Conservation (phyloP, 1,140 invertebrate species). For the Lasioglossum albipes region DNA sequence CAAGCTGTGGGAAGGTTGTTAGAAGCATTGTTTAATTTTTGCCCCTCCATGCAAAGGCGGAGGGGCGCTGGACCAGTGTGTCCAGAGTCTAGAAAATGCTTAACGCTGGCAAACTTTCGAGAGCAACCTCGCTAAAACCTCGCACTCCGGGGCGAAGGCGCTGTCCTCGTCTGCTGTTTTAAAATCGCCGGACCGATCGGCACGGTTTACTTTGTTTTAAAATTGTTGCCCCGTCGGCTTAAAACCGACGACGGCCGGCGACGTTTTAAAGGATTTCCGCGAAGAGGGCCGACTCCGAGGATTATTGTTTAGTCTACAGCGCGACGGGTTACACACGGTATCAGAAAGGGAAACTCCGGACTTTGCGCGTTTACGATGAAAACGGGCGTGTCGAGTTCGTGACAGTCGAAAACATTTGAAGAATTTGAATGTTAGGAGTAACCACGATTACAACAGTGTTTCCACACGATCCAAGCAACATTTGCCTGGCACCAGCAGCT, state of each 20-base stretch:
- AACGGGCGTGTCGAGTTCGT: too few relatives aligned
- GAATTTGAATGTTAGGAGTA: too few relatives aligned
- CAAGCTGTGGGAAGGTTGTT: too few relatives aligned
- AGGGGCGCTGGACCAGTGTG: too few relatives aligned
- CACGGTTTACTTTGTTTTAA: slow-evolving; percentile 3
- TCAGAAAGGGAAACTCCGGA: not conserved
- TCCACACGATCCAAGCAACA: too few relatives aligned
- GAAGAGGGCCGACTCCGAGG: not conserved
- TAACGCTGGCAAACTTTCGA: not conserved
- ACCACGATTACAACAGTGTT: too few relatives aligned
- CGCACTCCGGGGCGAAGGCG: not conserved
- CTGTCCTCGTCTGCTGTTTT: not conserved
- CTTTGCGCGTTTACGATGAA: too few relatives aligned
- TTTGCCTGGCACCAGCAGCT: too few relatives aligned
- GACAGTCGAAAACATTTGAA: too few relatives aligned
- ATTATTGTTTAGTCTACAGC: slow-evolving; percentile 10
- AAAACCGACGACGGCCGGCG: not conserved
- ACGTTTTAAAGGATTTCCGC: not conserved
- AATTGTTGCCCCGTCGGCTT: not conserved
- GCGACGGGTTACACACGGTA: not conserved
- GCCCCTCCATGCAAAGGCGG: not conserved
- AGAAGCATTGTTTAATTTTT: not conserved
- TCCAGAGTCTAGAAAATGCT: not conserved
- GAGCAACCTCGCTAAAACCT: not conserved
- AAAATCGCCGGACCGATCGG: not conserved